These are phyloP conservation scores for Drosophila littoralis DNA, from an alignment of 1,140 invertebrate species.

Conservation along the genomic window DNA sequence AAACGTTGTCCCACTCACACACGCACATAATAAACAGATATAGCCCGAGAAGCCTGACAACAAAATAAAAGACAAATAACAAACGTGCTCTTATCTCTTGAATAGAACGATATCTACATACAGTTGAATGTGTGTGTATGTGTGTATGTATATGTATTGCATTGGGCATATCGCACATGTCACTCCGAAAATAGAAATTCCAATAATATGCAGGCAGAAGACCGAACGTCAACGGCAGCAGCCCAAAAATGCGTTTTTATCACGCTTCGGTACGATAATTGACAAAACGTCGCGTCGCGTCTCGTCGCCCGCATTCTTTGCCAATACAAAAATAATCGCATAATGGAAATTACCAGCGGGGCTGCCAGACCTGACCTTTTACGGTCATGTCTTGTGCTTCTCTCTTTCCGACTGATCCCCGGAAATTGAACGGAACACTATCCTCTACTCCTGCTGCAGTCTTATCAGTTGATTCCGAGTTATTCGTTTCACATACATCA, in stretches of 20 bases:
- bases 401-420: constrained; percentile 13
- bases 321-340: constrained; percentile 26
- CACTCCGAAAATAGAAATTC: constrained; percentile 73
- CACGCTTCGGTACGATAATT: constrained; percentile 55
- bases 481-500: constrained; percentile 11
- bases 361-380: constrained; percentile 34
- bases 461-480: constrained; percentile 7
- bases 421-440: constrained; percentile 10
- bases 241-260: constrained; percentile 51
- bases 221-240: constrained; percentile 11
- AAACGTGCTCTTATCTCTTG: constrained; percentile 46
- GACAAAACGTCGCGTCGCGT: constrained; percentile 32
- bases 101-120: constrained; percentile 29
- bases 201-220: constrained; percentile 57
- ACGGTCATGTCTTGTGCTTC: constrained; percentile 4
- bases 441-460: constrained; percentile 2
- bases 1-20: constrained; percentile 20
- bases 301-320: constrained; percentile 50
- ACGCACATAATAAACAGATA: neutral
- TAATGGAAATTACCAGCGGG: constrained; percentile 35
- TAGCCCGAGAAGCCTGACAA: constrained; percentile 16
- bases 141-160: constrained; percentile 11
- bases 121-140: neutral
- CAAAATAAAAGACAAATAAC: constrained; percentile 6
- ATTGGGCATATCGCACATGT: constrained; percentile 50